Evolutionary conservation across 2,888 invertebrate species (phyloP).

Genomic region (Drymonia ruficornis): DNA sequence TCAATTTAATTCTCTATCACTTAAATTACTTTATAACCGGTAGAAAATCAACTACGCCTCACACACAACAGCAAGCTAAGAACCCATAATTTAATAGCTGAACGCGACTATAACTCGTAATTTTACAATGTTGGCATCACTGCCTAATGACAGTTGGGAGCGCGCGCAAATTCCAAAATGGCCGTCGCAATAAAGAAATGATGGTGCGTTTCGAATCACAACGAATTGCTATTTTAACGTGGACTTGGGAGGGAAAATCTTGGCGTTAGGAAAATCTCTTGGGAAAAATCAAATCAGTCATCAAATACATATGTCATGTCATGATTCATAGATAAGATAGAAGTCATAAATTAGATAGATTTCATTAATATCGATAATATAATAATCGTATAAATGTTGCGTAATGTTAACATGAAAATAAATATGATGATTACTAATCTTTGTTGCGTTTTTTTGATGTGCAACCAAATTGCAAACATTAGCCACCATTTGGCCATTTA

Average conservation of each 20-base stretch:
- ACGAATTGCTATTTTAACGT: slow-evolving; percentile 63
- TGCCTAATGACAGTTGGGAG: slow-evolving; percentile 76
- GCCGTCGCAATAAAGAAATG: slow-evolving; percentile 68
- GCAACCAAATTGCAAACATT: too few relatives aligned
- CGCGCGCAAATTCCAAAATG: slow-evolving; percentile 76
- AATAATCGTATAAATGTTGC: slow-evolving; percentile 14
- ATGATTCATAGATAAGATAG: too few relatives aligned
- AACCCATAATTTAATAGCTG: slow-evolving; percentile 76
- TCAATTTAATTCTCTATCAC: slow-evolving; percentile 41
- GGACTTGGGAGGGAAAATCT: slow-evolving; percentile 55
- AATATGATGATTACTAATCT: too few relatives aligned
- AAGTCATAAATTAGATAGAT: too few relatives aligned
- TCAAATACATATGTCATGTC: not conserved
- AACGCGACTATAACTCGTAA: slow-evolving; percentile 74
- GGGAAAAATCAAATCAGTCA: slow-evolving; percentile 12
- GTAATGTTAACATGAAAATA: slow-evolving; percentile 9
- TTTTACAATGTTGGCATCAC: slow-evolving; percentile 79
- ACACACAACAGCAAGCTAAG: slow-evolving; percentile 55
- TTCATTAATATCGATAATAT: too few relatives aligned
- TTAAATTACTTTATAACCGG: slow-evolving; percentile 67
- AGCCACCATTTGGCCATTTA: too few relatives aligned
- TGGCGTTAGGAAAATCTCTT: slow-evolving; percentile 42
- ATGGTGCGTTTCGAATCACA: slow-evolving; percentile 74
- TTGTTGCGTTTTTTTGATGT: too few relatives aligned
- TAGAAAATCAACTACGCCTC: slow-evolving; percentile 61